phyloP scores from a whole-genome alignment of 2,113 vertebrate genomes.

The Carollia perspicillata region DNA sequence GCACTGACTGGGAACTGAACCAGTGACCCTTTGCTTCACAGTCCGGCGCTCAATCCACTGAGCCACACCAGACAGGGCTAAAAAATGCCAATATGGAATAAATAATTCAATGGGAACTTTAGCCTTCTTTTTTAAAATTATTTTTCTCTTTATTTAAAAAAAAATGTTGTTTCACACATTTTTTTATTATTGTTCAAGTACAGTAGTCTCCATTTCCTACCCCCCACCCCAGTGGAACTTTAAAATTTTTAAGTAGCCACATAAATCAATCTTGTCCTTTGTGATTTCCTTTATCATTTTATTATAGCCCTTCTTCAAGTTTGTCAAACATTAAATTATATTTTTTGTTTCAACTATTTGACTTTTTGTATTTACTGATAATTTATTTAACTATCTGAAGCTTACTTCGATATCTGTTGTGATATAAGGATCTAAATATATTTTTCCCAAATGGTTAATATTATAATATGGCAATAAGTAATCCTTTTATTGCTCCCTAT shows the following conservation, averaged over 20 bases:
- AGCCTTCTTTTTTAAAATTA: not conserved
- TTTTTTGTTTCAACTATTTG: not conserved
- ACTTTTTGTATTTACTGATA: not conserved
- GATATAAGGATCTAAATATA: not conserved
- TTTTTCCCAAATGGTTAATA: not conserved
- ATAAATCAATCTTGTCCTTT: not conserved
- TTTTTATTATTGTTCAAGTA: too few relatives aligned
- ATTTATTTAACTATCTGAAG: not conserved
- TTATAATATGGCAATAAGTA: not conserved
- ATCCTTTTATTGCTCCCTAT: not conserved
- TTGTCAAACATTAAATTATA: not conserved
- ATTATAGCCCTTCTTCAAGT: not conserved
- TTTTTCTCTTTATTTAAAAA: too few relatives aligned
- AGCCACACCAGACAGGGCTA: not conserved
- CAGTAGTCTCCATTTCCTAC: too few relatives aligned
- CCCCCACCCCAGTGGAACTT: not conserved
- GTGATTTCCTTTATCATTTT: not conserved
- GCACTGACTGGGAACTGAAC: too few relatives aligned
- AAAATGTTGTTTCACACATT: too few relatives aligned
- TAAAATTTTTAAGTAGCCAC: not conserved
- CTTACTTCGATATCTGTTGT: not conserved
- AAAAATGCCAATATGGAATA: not conserved
- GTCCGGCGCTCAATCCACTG: too few relatives aligned
- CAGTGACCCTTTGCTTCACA: too few relatives aligned
- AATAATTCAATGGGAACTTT: not conserved